Evolutionary conservation across 2,113 vertebrate genomes (phyloP).

Genomic region (Leptosomus discolor): DNA sequence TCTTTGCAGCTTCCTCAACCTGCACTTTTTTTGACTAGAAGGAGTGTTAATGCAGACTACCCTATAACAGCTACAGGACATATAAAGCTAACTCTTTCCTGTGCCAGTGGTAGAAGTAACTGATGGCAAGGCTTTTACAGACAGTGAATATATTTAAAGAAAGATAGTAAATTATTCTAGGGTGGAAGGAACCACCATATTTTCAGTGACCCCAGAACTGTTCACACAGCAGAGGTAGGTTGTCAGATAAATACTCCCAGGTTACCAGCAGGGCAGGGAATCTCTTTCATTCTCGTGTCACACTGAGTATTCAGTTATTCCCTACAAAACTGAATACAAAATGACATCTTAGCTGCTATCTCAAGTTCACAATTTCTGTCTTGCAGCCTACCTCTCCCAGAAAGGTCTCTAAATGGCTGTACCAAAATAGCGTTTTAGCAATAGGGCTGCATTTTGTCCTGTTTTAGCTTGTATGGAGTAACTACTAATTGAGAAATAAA

Average conservation of each 20-base stretch:
- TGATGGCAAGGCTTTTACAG: background rate
- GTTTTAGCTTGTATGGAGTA: background rate
- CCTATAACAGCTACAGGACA: rapidly evolving
- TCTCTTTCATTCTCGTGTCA: background rate
- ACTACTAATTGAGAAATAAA: slow-evolving; percentile 46
- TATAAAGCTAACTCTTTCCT: background rate
- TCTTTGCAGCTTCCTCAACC: background rate
- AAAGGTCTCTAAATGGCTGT: background rate
- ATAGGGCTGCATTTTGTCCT: background rate
- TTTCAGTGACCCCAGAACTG: background rate
- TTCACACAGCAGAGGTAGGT: background rate
- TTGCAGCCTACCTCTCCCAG: background rate
- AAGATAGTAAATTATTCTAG: background rate
- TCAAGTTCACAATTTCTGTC: background rate
- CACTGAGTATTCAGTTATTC: background rate
- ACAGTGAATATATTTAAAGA: background rate
- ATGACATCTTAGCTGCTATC: background rate
- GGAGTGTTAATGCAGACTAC: background rate
- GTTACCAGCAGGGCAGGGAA: background rate
- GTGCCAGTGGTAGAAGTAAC: background rate
- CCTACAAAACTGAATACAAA: background rate
- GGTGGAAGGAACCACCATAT: background rate
- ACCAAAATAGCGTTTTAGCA: background rate
- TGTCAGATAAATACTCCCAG: background rate
- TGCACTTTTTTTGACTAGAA: background rate